Base-by-base conservation (phyloP, 2,888 invertebrate genomes). In the Incurvaria masculella region DNA sequence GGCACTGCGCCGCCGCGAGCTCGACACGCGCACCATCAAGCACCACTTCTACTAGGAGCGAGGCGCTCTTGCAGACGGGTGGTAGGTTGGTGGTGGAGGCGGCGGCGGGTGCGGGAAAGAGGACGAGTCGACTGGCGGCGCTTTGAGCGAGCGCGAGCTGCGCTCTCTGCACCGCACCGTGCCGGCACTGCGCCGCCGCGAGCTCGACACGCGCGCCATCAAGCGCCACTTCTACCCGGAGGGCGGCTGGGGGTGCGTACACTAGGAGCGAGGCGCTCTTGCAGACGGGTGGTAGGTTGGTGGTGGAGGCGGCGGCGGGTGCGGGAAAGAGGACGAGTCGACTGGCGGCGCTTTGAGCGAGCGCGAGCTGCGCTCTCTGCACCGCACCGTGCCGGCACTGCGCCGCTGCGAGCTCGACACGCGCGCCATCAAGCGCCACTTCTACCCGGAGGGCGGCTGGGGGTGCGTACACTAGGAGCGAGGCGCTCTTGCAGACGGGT, bases 41-140 rank as follows among this genome's bases (percentile, higher is more conserved):
- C 89, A 89, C 66, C 89, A 91, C 68, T 89, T 88, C 69, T 91
- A 90, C 66, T 91, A 90, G 4, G 91, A 91, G 69, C 90, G 88
- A 55, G 87, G 87, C 43, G n/a, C n/a, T n/a, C n/a, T n/a, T 33
- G 2, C 49, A 74, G 76, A 76, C 61, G 75, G 76, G 38, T 76
- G 76, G 73, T 69, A 70, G 43, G 78, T 78, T 43, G 67, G n/a
- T n/a, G n/a, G 66, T 38, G 21, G 21, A 14, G 21, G 20, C 4
- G 17, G 20, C 20, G 42, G 43, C 8, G 20, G 3, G 5, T 21
- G 20, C 19, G 45, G 61, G 45, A 61, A 64, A 21, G 81, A 80
- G 51, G 82, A 82, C 44, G 86, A 88, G 59, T 87, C 87, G 14
- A 83, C 85, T 20, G 84, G 79, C 50, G 87, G 87, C 4, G 85